Base-by-base conservation (phyloP, 2,888 invertebrate species). In the Leptarthrus brevirostris region DNA sequence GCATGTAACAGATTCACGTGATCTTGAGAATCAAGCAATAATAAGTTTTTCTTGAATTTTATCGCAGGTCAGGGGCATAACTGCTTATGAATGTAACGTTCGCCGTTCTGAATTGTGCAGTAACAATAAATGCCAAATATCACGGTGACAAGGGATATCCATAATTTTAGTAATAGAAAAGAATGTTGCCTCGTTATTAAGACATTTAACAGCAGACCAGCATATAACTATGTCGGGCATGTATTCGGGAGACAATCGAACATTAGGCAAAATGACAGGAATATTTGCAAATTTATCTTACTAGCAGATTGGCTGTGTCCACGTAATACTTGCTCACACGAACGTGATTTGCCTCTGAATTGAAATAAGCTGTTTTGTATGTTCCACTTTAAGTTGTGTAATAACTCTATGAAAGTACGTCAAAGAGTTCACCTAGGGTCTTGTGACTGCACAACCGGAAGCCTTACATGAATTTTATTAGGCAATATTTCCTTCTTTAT, bases 231-330 rank as follows among this genome's bases (percentile, higher is more conserved):
- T 30, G 30, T 4, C 16, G 49, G 30, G 16, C 66, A 24, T 26
- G 49, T 66, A 47, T 47, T 49, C 66, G 26, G 49, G 20, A 66
- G 66, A 66, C 66, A 66, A 66, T 66, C 66, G 66, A 66, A 49
- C 66, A 66, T 66, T 66, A 66, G 66, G 22, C 24, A 49, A 26
- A 49, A 66, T 66, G 44, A 66, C 66, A 47, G 14, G 66, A 49
- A 49, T 66, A 24, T 49, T 24, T 47, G 66, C 66, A 49, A 66
- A 66, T 66, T 66, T 66, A 66, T 66, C 66, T 47, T 26, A 66
- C 26, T 66, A 26, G 26, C 66, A 24, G 49, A 66, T 47, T 49
- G 44, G 47, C 16, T 26, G 18, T 24, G 40, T 44, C 24, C 66
- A 66, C 24, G 44, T 14, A 26, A 66, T 36, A 36, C 22, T n/a